Evolutionary conservation across 2,797 vertebrate species (phyloP).

Genomic region (Sebastes minor): DNA sequence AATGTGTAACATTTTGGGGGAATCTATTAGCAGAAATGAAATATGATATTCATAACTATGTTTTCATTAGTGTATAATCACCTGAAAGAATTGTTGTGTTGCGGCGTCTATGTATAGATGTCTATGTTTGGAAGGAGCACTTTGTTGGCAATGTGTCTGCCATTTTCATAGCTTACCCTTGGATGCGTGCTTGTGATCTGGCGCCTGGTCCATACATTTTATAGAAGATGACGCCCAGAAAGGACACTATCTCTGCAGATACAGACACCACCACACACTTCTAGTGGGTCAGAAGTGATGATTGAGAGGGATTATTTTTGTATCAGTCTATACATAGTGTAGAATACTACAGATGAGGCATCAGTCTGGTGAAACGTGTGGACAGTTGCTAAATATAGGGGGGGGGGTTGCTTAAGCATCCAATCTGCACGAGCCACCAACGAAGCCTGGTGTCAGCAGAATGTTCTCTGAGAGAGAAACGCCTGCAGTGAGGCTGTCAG

Average conservation of each 20-base stretch:
- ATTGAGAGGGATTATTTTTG: neutral
- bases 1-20: no score
- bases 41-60: no score
- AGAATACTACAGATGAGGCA: neutral
- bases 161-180: no score
- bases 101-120: no score
- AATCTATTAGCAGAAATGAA: no score
- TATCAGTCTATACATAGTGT: neutral
- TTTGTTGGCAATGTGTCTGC: no score
- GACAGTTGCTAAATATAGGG: slow-evolving; percentile 8
- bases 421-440: slow-evolving; percentile 1
- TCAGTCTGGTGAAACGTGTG: neutral
- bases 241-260: neutral
- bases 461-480: neutral
- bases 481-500: slow-evolving; percentile 24
- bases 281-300: neutral
- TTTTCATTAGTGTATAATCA: no score
- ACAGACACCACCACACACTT: neutral
- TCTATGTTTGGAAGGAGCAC: no score
- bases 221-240: neutral
- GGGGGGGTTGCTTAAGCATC: neutral
- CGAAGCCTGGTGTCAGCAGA: slow-evolving; percentile 10
- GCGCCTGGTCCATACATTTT: neutral
- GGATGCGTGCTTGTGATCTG: no score
- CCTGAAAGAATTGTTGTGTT: no score